Evolutionary conservation across 1,140 invertebrate species (phyloP), one percentile per base, ranked within the genome.

Genomic region (Carcinoscorpius rotundicauda): DNA sequence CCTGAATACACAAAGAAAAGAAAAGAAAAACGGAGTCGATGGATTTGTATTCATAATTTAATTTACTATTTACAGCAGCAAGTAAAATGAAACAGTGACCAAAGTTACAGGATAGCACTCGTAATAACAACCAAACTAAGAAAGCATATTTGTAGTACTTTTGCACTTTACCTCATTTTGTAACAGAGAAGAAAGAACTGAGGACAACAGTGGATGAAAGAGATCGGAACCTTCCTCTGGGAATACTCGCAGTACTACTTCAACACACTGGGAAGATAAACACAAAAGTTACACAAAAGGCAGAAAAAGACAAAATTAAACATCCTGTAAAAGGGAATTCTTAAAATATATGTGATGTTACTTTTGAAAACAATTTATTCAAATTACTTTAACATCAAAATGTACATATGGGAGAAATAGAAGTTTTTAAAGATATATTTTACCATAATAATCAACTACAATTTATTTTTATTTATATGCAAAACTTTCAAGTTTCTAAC

Each of bases 21-120:
- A 29, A 29, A 29, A 62, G 51, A 60, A 49, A 9, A 55, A 61
- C 58, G 29, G 49, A 68, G 1, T 59, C n/a, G 57, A 68, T 57
- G 11, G 52, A 66, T 61, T 8, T 11, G 52, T 57, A 29, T 29
- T 29, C 29, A 29, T 29, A 29, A 29, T 29, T 29, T 29, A 29
- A 29, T 29, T 29, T 29, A 29, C 29, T 29, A 29, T 29, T 29
- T 29, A 29, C 29, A 29, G 53, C 53, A 55, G 53, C 53, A 55
- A 55, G 53, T 55, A 55, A 8, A 66, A 61, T 51, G 9, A 52
- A 63, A 49, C 29, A 52, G 53, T 59, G 61, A 80, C 82, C 81
- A 75, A 86, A 51, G 84, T 83, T 77, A 68, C 87, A 85, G 74
- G 85, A 82, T 29, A 29, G 2, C 29, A 29, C 29, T 29, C 0